Evolutionary conservation across 2,888 invertebrate species (phyloP).

Genomic region (Euphydryas editha): DNA sequence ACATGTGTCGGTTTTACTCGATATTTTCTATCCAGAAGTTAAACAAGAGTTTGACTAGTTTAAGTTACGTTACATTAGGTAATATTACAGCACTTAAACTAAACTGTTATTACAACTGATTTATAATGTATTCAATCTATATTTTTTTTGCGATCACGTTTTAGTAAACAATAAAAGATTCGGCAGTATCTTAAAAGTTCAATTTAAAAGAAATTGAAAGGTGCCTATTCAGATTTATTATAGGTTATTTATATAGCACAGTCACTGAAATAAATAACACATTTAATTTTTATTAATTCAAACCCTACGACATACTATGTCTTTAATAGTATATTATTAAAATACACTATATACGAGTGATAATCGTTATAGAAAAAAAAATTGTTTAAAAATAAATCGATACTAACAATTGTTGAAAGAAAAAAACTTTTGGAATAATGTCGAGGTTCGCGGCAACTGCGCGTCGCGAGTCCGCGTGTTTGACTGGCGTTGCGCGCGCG

Average conservation of each 20-base stretch:
- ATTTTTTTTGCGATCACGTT: neutral
- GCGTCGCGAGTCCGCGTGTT: conserved; percentile 74
- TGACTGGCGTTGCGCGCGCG: conserved; percentile 63
- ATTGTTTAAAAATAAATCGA: conserved; percentile 15
- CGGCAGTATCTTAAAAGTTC: neutral
- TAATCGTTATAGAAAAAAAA: neutral
- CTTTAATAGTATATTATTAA: neutral
- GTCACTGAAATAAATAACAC: neutral
- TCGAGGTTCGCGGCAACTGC: conserved; percentile 60
- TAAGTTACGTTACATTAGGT: conserved; percentile 68
- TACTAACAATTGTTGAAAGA: conserved; percentile 13
- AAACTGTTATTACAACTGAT: conserved; percentile 15
- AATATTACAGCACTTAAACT: conserved; percentile 56
- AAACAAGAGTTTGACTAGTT: conserved; percentile 52
- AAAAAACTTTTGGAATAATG: conserved; percentile 17
- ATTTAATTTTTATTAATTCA: neutral
- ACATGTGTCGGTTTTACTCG: neutral
- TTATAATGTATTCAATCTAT: neutral
- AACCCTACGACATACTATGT: too few relatives aligned
- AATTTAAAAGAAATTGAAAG: neutral
- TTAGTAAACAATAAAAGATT: neutral
- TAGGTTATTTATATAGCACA: neutral
- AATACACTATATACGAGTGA: neutral
- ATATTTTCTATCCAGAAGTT: conserved; percentile 33
- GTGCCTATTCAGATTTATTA: neutral